Base-by-base conservation (phyloP, 1,140 invertebrate species). In the Steinernema khuongi region DNA sequence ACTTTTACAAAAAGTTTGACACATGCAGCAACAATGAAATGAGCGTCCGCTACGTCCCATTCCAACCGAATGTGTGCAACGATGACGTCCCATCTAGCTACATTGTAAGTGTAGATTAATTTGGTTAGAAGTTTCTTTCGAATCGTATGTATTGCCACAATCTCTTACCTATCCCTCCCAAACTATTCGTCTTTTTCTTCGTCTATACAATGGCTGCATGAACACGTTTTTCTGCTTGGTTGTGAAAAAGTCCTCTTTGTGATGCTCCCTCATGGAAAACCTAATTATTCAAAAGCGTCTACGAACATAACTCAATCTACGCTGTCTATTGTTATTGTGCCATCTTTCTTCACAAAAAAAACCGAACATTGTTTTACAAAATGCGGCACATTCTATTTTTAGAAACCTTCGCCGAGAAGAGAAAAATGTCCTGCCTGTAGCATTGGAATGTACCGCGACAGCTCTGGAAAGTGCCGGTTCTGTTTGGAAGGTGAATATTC, bases 401-500 rank as follows among this genome's bases (percentile, higher is more conserved):
- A 60, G 50, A 60, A 60, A 26, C 50, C 11, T 14, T 7, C 11
- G 4, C 50, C 50, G 4, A 4, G 14, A 22, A 7, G 50, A 14
- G 50, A 60, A 68, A 79, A 81, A 1, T 90, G 89, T 80, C 88
- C 88, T 0, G 87, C 88, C 1, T 90, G 89, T 79, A 89, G 89
- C 78, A 87, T 88, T 17, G 89, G 89, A 41, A 89, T 89, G 86
- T 85, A 88, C 33, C 85, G 86, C 73, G 77, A 80, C 14, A 85
- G 80, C 73, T 22, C 79, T 80, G 71, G 79, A 74, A 18, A 89
- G 85, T 81, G 82, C 81, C 50, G 86, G 86, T 78, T 89, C 87
- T 85, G 83, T 82, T 26, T 74, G 71, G 75, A 83, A 32, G 84
- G 86, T 67, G 72, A 83, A 28, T 87, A 76, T 72, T 86, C 86